Conservation (phyloP, 2,888 invertebrate species). For the Lumbricus terrestris region DNA sequence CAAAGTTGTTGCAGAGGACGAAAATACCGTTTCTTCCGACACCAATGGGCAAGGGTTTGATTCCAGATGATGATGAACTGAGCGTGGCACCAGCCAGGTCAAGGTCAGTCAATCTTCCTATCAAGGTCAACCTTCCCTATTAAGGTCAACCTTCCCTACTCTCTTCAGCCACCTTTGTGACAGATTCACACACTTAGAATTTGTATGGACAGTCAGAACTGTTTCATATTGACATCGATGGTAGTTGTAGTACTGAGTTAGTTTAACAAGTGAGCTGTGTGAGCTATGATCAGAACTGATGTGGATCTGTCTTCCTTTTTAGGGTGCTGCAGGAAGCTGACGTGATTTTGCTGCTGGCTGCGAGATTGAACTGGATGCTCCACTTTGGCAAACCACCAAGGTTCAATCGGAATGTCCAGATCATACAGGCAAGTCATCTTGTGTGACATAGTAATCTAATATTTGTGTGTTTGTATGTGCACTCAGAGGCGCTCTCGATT, state of each 20-base stretch:
- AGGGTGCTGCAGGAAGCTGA: conserved; percentile 82
- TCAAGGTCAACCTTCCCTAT: not conserved
- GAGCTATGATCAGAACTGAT: not conserved
- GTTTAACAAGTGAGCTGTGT: no score
- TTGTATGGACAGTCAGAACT: no score
- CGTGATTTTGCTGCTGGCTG: conserved; percentile 82
- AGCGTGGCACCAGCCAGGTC: conserved; percentile 87
- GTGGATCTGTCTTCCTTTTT: not conserved
- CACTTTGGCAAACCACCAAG: conserved; percentile 90
- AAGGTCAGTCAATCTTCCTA: conserved; percentile 45
- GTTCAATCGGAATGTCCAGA: conserved; percentile 77
- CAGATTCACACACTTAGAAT: not conserved
- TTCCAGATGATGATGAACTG: conserved; percentile 63
- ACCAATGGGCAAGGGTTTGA: conserved; percentile 79
- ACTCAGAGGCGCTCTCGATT: no score
- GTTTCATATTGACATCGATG: no score
- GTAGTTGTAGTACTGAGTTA: no score
- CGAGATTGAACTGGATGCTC: conserved; percentile 93
- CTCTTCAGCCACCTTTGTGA: not conserved
- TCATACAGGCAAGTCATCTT: conserved; percentile 72
- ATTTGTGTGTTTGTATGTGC: no score
- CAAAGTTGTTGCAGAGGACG: conserved; percentile 70
- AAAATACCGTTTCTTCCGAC: conserved; percentile 87
- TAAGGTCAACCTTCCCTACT: not conserved
- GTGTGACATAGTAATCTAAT: not conserved